Percentiles rank a stretch among this genome's conserved stretches.
Conservation (phyloP, 2,113 vertebrate species). For the Cinclus mexicanus region DNA sequence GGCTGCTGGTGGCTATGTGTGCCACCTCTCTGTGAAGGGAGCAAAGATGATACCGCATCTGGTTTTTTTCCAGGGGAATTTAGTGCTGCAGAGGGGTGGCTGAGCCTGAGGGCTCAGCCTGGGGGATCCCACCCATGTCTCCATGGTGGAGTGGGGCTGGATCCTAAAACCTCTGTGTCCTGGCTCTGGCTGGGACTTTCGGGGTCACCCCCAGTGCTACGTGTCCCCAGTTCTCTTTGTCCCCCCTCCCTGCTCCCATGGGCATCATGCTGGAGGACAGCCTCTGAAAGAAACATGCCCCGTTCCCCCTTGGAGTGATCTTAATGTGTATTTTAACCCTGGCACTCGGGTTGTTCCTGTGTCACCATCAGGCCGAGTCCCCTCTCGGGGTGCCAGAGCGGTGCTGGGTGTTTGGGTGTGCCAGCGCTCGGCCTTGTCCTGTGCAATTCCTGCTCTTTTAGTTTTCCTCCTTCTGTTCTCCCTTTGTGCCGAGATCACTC, state of each 20-base stretch:
- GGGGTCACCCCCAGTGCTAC: fast-evolving
- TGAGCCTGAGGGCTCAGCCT: fast-evolving
- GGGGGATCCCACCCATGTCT: fast-evolving
- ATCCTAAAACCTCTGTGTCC: not conserved
- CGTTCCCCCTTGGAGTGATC: fast-evolving
- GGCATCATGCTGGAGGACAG: fast-evolving
- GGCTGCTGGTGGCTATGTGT: fast-evolving
- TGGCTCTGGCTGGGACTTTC: not conserved
- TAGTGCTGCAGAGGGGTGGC: not conserved
- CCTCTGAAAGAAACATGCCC: not conserved
- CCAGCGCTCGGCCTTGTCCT: fast-evolving
- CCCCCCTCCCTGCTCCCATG: fast-evolving
- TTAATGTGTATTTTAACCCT: not conserved
- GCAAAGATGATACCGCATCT: fast-evolving
- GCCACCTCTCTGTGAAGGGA: not conserved
- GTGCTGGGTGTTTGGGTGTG: not conserved
- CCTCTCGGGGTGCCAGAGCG: fast-evolving
- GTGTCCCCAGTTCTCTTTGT: fast-evolving
- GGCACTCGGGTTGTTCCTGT: fast-evolving
- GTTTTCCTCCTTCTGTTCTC: not conserved
- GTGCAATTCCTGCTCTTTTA: not conserved
- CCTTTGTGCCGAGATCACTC: constrained; percentile 25
- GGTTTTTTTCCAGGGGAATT: not conserved
- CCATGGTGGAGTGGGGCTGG: fast-evolving
- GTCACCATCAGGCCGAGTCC: fast-evolving